Conservation (phyloP, 2,797 vertebrate genomes). For the Myotis vivesi region DNA sequence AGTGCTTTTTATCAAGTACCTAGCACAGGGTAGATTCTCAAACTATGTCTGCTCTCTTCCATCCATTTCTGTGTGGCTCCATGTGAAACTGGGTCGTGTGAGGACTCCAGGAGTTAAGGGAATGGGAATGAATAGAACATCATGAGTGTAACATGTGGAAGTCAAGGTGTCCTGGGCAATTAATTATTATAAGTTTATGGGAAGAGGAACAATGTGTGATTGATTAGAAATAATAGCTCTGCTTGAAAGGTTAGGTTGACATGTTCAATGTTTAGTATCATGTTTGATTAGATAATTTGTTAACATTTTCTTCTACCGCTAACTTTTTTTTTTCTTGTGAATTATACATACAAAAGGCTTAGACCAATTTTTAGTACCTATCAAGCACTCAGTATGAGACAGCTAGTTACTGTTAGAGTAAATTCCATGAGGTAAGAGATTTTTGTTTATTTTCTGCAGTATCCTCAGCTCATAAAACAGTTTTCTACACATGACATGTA, state of each 20-base stretch:
- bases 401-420: not conserved
- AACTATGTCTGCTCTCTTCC: not conserved
- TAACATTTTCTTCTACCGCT: not conserved
- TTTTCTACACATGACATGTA: not conserved
- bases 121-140: not conserved
- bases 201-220: not conserved
- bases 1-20: not conserved
- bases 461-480: not conserved
- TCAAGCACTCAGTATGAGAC: not conserved
- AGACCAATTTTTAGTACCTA: not conserved
- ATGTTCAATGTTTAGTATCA: conserved; percentile 6
- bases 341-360: not conserved
- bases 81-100: not conserved
- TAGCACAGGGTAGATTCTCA: not conserved
- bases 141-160: not conserved
- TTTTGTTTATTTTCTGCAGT: not conserved
- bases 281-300: not conserved
- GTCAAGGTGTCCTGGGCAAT: not conserved
- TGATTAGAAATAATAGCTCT: not conserved
- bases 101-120: not conserved
- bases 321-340: not conserved
- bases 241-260: not conserved
- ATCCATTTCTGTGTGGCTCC: not conserved
- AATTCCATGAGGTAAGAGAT: not conserved
- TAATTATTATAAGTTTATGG: not conserved